phyloP scores from a whole-genome alignment of 2,888 invertebrate species.

The Danaus chrysippus region DNA sequence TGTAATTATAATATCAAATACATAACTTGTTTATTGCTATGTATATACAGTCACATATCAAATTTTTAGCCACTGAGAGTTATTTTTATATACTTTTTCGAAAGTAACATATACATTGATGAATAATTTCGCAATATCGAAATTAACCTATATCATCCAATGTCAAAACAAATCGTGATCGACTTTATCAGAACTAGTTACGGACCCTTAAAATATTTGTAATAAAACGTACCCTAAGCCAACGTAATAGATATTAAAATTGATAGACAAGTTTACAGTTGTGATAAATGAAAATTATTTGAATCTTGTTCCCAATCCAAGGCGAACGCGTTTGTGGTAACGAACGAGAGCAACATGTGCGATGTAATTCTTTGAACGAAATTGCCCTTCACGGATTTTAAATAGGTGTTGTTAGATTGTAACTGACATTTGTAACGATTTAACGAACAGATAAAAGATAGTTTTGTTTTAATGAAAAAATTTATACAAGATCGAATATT shows the following conservation, averaged over 20 bases:
- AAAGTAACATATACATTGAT: slow-evolving; percentile 1
- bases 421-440: no score
- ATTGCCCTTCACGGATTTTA: slow-evolving; percentile 4
- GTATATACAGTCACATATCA: no score
- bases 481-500: no score
- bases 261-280: neutral
- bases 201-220: neutral
- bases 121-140: neutral
- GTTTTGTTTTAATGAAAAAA: neutral
- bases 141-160: slow-evolving; percentile 22
- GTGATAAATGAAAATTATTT: slow-evolving; percentile 3
- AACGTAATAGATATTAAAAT: slow-evolving; percentile 10
- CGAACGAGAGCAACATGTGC: slow-evolving; percentile 38
- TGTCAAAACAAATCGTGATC: slow-evolving; percentile 13
- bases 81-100: neutral
- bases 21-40: no score
- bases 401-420: neutral
- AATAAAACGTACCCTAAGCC: slow-evolving; percentile 4
- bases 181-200: neutral
- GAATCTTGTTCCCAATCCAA: slow-evolving; percentile 46
- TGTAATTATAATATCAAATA: no score
- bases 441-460: neutral
- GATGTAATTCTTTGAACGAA: slow-evolving; percentile 9
- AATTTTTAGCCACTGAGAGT: neutral
- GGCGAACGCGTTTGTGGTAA: slow-evolving; percentile 46